phyloP scores from a whole-genome alignment of 2,888 invertebrate species.

The Bruchidius siliquastri region DNA sequence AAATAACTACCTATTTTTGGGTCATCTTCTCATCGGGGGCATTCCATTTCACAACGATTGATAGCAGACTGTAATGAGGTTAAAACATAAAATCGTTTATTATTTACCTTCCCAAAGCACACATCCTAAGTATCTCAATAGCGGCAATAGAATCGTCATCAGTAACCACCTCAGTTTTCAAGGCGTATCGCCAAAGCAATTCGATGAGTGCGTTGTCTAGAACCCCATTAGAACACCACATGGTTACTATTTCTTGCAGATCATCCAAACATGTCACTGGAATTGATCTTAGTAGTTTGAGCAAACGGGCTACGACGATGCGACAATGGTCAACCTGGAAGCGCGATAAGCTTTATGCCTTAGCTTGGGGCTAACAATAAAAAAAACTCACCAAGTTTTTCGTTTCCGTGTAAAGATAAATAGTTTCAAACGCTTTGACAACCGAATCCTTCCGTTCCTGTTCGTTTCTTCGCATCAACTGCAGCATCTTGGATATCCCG shows the following conservation, averaged over 20 bases:
- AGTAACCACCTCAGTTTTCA: conserved; percentile 62
- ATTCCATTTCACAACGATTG: too few relatives aligned
- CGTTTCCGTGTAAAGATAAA: conserved; percentile 59
- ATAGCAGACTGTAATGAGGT: too few relatives aligned
- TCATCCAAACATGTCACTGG: conserved; percentile 58
- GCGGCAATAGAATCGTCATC: conserved; percentile 70
- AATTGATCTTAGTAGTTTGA: conserved; percentile 52
- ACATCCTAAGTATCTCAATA: conserved; percentile 74
- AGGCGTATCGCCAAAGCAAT: conserved; percentile 81
- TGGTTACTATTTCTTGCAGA: conserved; percentile 57
- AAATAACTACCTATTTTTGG: too few relatives aligned
- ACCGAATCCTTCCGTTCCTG: conserved; percentile 69
- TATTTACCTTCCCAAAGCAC: conserved; percentile 45
- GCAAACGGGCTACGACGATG: conserved; percentile 57
- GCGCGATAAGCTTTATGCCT: too few relatives aligned
- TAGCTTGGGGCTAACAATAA: too few relatives aligned
- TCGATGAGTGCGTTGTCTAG: conserved; percentile 54
- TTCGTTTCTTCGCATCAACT: conserved; percentile 77
- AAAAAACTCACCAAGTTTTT: conserved; percentile 32
- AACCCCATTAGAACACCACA: conserved; percentile 54
- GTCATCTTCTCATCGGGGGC: too few relatives aligned
- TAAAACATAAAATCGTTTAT: not conserved
- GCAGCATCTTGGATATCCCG: conserved; percentile 68
- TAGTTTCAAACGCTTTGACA: conserved; percentile 68
- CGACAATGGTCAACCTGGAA: conserved; percentile 45